Conservation (phyloP, 1,140 invertebrate genomes). For the Lysiphlebus fabarum region DNA sequence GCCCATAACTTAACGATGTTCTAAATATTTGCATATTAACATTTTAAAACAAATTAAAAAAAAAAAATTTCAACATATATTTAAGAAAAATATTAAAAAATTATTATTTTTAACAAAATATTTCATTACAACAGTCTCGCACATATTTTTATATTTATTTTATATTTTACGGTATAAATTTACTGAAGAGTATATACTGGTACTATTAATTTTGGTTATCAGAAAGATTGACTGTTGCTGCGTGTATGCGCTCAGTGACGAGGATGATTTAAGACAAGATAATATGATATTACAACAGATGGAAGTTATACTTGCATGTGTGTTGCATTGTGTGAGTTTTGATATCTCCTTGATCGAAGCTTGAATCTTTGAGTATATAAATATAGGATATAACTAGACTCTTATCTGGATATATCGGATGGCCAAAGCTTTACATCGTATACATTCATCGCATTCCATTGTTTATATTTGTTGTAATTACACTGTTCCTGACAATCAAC, state of each 20-base stretch:
- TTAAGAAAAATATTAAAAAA: neutral
- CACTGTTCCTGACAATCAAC: constrained; percentile 22
- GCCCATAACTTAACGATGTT: constrained; percentile 33
- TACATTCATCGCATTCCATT: constrained; percentile 44
- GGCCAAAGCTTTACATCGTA: constrained; percentile 32
- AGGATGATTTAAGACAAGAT: constrained; percentile 30
- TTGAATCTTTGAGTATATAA: constrained; percentile 25
- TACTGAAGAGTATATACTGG: constrained; percentile 3
- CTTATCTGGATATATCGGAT: constrained; percentile 24
- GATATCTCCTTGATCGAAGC: constrained; percentile 34
- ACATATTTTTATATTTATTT: neutral
- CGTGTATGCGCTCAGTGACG: constrained; percentile 32
- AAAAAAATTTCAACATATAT: too few species aligned
- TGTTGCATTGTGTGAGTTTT: constrained; percentile 29
- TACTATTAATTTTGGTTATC: constrained; percentile 3
- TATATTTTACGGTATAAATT: neutral
- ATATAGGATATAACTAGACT: constrained; percentile 6
- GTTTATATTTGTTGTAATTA: constrained; percentile 44
- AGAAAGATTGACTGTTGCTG: constrained; percentile 19
- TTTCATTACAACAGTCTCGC: neutral
- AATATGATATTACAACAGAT: constrained; percentile 38
- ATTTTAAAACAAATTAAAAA: too few species aligned
- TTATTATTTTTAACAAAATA: neutral
- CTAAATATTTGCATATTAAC: too few species aligned
- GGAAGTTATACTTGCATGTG: constrained; percentile 30